Percentiles rank a stretch among this genome's conserved stretches.
These are phyloP conservation scores for Helostoma temminkii DNA, from an alignment of 2,797 vertebrate species.

Conservation along the genomic window DNA sequence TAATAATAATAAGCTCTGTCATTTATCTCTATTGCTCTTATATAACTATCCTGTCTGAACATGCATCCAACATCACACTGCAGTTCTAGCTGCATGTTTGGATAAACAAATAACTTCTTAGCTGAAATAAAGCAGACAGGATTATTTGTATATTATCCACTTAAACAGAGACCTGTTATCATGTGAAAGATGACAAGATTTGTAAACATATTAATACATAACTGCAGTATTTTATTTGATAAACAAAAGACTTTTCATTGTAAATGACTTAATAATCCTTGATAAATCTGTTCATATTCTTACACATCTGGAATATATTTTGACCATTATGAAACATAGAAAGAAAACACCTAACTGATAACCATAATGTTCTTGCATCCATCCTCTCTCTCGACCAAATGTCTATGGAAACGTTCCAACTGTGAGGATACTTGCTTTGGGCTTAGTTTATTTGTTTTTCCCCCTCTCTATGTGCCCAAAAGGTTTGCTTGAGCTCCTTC, in stretches of 20 bases:
- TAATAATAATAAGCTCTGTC: conserved; percentile 7
- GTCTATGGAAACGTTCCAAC: conserved; percentile 71
- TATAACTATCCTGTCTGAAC: conserved; percentile 21
- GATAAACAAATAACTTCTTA: not conserved
- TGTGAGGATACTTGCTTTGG: conserved; percentile 70
- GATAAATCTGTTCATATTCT: conserved; percentile 23
- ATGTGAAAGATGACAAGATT: not conserved
- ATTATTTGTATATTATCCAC: not conserved
- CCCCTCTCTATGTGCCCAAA: conserved; percentile 65
- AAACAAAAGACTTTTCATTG: not conserved
- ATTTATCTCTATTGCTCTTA: conserved; percentile 32
- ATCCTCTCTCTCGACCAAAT: conserved; percentile 57
- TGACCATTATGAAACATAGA: not conserved
- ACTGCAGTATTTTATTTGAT: not conserved
- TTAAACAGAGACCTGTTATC: too few relatives aligned
- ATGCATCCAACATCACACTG: conserved; percentile 1
- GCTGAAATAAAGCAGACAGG: not conserved
- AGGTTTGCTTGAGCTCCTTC: conserved; percentile 71
- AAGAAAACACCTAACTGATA: conserved; percentile 29
- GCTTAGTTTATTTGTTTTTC: conserved; percentile 76
- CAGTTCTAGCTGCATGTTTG: not conserved
- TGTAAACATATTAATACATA: not conserved
- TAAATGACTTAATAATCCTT: not conserved
- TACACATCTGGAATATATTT: conserved; percentile 23
- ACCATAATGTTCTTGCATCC: conserved; percentile 58